Conservation (phyloP, 2,888 invertebrate species). For the Melikaiella ostensackeni region DNA sequence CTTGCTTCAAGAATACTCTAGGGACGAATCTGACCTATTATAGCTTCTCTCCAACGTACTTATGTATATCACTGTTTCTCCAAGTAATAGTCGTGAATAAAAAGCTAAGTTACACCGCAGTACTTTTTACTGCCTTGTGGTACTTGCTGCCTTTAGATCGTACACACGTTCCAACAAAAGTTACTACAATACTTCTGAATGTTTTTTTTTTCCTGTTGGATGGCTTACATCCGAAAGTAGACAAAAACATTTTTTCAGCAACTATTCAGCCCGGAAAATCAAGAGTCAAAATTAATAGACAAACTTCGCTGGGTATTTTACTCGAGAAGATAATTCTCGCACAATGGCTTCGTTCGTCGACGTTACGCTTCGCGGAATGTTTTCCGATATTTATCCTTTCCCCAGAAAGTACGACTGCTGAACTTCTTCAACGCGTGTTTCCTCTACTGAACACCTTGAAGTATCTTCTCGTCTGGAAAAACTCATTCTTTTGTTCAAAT, state of each 20-base stretch:
- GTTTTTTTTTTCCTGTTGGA: neutral
- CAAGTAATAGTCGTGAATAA: conserved; percentile 8
- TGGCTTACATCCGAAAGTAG: neutral
- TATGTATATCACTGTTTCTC: conserved; percentile 7
- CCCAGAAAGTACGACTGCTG: conserved; percentile 26
- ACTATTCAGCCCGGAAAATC: neutral
- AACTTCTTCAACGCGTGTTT: conserved; percentile 26
- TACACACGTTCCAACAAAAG: neutral
- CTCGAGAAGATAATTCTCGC: conserved; percentile 23
- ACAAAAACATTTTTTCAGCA: neutral
- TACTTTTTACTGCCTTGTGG: neutral
- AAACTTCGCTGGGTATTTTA: conserved; percentile 25
- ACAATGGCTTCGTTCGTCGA: conserved; percentile 30
- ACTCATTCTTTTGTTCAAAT: conserved; percentile 29
- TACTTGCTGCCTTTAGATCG: neutral
- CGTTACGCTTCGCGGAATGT: conserved; percentile 33
- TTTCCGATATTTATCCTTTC: conserved; percentile 37
- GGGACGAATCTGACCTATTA: conserved; percentile 27
- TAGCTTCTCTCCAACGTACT: conserved; percentile 11
- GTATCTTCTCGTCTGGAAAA: conserved; percentile 25
- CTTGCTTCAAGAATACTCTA: conserved; percentile 14
- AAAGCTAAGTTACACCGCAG: neutral
- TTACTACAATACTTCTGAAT: neutral
- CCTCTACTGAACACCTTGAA: conserved; percentile 25
- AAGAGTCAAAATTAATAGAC: conserved; percentile 36